Percentiles rank a stretch among this genome's conserved stretches.
These are phyloP conservation scores for Oligia latruncula DNA, from an alignment of 2,888 invertebrate genomes.

Conservation along the genomic window DNA sequence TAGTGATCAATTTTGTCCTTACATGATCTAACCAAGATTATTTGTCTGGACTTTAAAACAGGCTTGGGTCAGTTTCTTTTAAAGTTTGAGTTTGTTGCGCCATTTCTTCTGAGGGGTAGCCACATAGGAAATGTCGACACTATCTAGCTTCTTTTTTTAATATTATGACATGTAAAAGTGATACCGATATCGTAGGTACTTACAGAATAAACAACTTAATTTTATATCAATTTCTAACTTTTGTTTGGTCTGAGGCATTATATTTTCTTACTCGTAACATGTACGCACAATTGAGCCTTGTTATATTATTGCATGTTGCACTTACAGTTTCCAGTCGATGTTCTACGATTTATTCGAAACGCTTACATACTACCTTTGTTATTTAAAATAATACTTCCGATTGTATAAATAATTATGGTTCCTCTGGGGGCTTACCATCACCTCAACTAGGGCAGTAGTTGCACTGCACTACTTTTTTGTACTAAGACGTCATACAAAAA, in stretches of 20 bases:
- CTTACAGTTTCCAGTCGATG: neutral
- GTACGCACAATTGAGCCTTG: slow-evolving; percentile 39
- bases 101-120: neutral
- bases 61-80: too few species aligned
- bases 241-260: neutral
- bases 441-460: too few species aligned
- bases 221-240: neutral
- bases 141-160: too few species aligned
- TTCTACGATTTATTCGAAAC: slow-evolving; percentile 28
- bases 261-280: neutral
- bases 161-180: neutral
- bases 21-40: too few species aligned
- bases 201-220: too few species aligned
- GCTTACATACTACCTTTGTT: slow-evolving; percentile 47
- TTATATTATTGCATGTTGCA: slow-evolving; percentile 34
- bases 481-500: too few species aligned
- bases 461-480: too few species aligned
- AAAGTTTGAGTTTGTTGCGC: neutral
- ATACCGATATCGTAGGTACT: neutral
- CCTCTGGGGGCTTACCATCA: neutral
- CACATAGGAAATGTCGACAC: neutral
- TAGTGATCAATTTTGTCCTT: neutral
- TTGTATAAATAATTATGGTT: slow-evolving; percentile 29
- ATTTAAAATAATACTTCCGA: slow-evolving; percentile 17
- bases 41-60: too few species aligned